Base-by-base conservation (phyloP, 2,113 vertebrate species). In the Aptenodytes patagonicus region DNA sequence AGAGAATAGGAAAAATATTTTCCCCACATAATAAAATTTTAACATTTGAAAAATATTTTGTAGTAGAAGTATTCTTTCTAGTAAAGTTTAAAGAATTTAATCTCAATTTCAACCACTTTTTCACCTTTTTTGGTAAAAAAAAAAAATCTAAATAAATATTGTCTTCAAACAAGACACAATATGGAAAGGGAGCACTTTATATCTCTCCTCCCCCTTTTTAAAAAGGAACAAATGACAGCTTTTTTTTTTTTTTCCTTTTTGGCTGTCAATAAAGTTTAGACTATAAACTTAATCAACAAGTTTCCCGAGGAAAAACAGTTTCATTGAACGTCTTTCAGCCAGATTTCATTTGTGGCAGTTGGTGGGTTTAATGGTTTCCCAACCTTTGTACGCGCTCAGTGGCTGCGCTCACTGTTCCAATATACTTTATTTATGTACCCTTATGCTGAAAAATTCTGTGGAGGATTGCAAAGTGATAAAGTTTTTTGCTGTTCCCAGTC, bases 381-480 rank as follows among this genome's bases (percentile, higher is more conserved):
- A 76, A 2, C 26, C 29, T 86, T 34, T 25, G 13, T 20, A 7
- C 0, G 0, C 1, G 1, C 6, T 72, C 36, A 7, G 44, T 24
- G 76, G 18, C 75, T 69, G 38, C 0, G 0, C 18, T 42, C 42
- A 2, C 16, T 36, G 9, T 31, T 57, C 16, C 71, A 51, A 8
- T 38, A 15, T 8, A 9, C 7, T 71, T 26, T 22, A 0, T 10
- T 20, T 18, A 51, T 9, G 9, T 51, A 51, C 17, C 2, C 10
- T 75, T 44, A 12, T 3, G 18, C 14, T 47, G 52, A 66, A 87
- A 96, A 71, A 6, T 68, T 83, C 46, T 54, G 1, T 7, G 15
- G 36, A 52, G 58, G 34, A 20, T 57, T 38, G 36, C 36, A 44
- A 52, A 60, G 34, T 11, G 55, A 25, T 7, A 2, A 79, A 52